A percentile compares a stretch with the other conserved stretches of the same genome.
These are phyloP conservation scores for Ascaphus truei DNA, from an alignment of 2,113 vertebrate species.

Conservation along the genomic window DNA sequence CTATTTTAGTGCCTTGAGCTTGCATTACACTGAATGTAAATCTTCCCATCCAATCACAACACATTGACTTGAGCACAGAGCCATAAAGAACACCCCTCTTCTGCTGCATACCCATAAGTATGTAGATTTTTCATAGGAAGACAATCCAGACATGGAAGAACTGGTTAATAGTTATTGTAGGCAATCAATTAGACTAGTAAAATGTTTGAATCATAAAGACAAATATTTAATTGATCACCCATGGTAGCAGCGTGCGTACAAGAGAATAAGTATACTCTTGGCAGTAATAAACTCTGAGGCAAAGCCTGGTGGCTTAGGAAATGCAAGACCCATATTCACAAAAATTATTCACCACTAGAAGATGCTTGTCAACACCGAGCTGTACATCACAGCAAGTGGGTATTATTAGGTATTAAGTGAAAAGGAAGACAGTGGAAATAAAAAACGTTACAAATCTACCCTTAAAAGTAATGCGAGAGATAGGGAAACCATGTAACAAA, in stretches of 20 bases:
- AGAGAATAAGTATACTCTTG: constrained; percentile 1
- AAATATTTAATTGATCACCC: constrained; percentile 20
- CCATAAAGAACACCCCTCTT: constrained; percentile 11
- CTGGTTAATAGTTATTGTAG: constrained; percentile 14
- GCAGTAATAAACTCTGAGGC: not conserved
- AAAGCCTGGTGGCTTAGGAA: not conserved
- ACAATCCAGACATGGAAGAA: constrained; percentile 14
- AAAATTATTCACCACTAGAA: not conserved
- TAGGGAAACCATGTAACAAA: no score
- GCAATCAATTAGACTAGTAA: constrained; percentile 9
- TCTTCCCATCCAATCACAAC: constrained; percentile 9
- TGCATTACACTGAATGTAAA: constrained; percentile 10
- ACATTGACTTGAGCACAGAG: constrained; percentile 3
- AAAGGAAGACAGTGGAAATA: no score
- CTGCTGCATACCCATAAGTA: not conserved
- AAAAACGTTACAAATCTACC: no score
- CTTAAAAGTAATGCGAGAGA: no score
- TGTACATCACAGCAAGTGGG: no score
- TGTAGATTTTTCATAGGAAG: constrained; percentile 11
- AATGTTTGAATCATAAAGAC: constrained; percentile 24
- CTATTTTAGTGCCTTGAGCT: constrained; percentile 7
- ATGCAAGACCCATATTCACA: not conserved
- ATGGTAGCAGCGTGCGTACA: not conserved
- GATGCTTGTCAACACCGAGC: not conserved
- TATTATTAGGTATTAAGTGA: no score